A percentile compares a stretch with the other conserved stretches of the same genome.
phyloP scores from a whole-genome alignment of 1,140 invertebrate genomes.

The Aphelinus atriplicis region DNA sequence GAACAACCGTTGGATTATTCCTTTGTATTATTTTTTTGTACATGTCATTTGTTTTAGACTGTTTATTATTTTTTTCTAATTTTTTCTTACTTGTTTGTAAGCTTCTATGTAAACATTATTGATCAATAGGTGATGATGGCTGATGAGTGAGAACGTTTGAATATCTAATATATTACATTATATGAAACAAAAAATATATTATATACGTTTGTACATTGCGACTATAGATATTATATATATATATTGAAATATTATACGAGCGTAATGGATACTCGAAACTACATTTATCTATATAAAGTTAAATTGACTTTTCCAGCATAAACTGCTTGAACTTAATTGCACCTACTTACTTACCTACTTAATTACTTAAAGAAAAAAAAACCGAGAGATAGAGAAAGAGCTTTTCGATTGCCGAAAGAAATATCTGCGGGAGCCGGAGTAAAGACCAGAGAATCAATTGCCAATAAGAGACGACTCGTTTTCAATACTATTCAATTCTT shows the following conservation, averaged over 20 bases:
- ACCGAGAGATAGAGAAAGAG: not conserved
- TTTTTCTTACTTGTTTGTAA: slow-evolving; percentile 44
- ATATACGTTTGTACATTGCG: slow-evolving; percentile 56
- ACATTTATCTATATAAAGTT: slow-evolving; percentile 39
- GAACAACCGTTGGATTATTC: slow-evolving; percentile 9
- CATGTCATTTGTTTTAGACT: slow-evolving; percentile 34
- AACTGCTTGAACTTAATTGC: slow-evolving; percentile 40
- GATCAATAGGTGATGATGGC: slow-evolving; percentile 58
- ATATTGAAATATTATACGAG: slow-evolving; percentile 51
- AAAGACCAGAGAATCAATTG: not conserved
- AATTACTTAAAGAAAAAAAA: slow-evolving; percentile 46
- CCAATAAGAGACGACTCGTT: too few relatives aligned
- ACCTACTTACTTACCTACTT: slow-evolving; percentile 53
- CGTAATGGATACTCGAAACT: slow-evolving; percentile 39
- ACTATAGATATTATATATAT: slow-evolving; percentile 46
- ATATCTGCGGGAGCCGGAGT: not conserved
- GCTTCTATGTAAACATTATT: slow-evolving; percentile 41
- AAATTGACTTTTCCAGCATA: slow-evolving; percentile 36
- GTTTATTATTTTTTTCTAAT: slow-evolving; percentile 40
- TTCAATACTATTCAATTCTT: too few relatives aligned
- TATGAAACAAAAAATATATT: slow-evolving; percentile 44
- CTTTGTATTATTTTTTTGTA: slow-evolving; percentile 40
- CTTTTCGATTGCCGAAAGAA: slow-evolving; percentile 7
- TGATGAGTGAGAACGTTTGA: slow-evolving; percentile 62
- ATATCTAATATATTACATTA: slow-evolving; percentile 57